A percentile compares a stretch with the other conserved stretches of the same genome.
Evolutionary conservation across 2,113 vertebrate genomes (phyloP).

Genomic region (Rhodinocichla rosea): DNA sequence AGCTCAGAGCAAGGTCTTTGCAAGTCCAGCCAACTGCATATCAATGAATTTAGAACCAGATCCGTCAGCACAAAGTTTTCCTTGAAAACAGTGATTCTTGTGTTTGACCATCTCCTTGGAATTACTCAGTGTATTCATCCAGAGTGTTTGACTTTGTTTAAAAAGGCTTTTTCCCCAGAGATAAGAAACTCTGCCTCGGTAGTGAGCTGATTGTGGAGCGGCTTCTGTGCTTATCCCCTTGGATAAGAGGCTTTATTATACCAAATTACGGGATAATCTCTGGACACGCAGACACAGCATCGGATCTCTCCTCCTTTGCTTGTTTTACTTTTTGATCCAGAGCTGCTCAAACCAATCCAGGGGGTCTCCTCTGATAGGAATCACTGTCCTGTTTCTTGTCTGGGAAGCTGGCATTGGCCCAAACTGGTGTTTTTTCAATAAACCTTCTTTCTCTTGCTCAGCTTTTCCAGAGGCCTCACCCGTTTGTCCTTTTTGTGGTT

Average conservation of each 20-base stretch:
- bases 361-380: background rate
- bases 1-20: background rate
- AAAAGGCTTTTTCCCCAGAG: background rate
- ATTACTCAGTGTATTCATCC: background rate
- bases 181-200: background rate
- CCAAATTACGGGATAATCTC: background rate
- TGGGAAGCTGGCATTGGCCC: background rate
- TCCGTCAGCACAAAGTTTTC: background rate
- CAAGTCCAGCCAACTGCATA: background rate
- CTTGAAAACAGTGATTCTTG: background rate
- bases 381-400: background rate
- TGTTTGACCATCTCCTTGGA: background rate
- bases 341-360: background rate
- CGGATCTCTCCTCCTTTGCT: background rate
- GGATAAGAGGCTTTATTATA: constrained; percentile 12
- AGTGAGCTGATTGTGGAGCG: background rate
- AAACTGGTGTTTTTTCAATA: background rate
- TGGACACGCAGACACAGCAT: background rate
- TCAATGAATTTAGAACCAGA: background rate
- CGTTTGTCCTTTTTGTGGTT: background rate
- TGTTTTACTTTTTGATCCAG: background rate
- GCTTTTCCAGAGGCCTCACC: background rate
- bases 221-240: background rate
- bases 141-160: background rate
- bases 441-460: background rate